Base-by-base conservation (phyloP, 2,113 vertebrate species). In the Burhinus bistriatus region DNA sequence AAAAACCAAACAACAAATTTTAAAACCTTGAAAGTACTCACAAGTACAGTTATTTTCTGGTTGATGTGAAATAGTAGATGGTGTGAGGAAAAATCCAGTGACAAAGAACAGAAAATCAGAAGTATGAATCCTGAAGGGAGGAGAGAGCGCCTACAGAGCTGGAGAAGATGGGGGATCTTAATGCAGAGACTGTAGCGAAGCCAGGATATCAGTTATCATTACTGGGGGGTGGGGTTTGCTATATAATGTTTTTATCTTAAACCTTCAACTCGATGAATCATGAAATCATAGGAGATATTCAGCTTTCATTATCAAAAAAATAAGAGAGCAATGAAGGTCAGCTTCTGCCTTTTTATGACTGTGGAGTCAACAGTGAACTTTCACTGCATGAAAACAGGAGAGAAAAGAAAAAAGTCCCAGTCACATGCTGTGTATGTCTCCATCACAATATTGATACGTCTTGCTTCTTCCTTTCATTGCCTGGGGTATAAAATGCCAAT, bases 191-290 rank as follows among this genome's bases (percentile, higher is more conserved):
- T 55, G 17, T 23, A 49, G 20, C 1, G 1, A 52, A 49, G 26
- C 58, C 2, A 1, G 23, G 19, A 26, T n/a, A 32, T 51, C 34
- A 11, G 2, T 49, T 45, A 10, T 20, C 40, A 2, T 47, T 42
- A 11, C 0, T 5, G 8, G 12, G 8, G 11, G 4, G 11, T 5
- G 4, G 17, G 16, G 42, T 7, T 42, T 61, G 8, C 38, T 47
- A 0, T 18, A 9, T 21, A 23, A 16, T 17, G 11, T 2, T 61
- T 71, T 45, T 79, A 69, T n/a, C 44, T 90, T 91, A 62, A 73
- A 78, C 11, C 20, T 73, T 78, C 23, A 57, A 6, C 21, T 47
- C 4, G 6, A 29, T 30, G n/a, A 80, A 51, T 90, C 2, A 1
- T 42, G 23, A 90, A 79, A 45, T 73, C 17, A 11, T 15, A 77